These are phyloP conservation scores for Amphiprion percula DNA, from an alignment of 2,113 vertebrate genomes.

Conservation along the genomic window DNA sequence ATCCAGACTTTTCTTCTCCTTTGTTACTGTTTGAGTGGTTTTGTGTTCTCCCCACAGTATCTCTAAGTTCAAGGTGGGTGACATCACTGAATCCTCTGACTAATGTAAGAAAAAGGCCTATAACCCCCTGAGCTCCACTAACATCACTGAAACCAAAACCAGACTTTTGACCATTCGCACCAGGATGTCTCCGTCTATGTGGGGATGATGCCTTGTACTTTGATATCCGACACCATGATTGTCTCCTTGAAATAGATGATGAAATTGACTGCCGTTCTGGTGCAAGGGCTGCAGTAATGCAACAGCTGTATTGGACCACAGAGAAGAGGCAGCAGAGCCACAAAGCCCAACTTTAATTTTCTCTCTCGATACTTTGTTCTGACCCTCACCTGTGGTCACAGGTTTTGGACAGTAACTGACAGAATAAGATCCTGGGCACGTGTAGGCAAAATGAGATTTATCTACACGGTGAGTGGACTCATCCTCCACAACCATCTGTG, in stretches of 20 bases:
- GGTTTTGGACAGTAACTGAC: constrained; percentile 48
- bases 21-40: background rate
- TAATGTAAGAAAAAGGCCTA: constrained; percentile 32
- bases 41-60: background rate
- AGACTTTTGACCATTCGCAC: constrained; percentile 38
- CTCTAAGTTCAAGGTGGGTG: constrained; percentile 16
- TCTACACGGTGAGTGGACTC: constrained; percentile 52
- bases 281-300: constrained; percentile 41
- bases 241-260: constrained; percentile 65
- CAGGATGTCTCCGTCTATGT: constrained; percentile 36
- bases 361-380: constrained; percentile 57
- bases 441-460: constrained; percentile 57
- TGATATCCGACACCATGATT: constrained; percentile 55
- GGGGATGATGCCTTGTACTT: constrained; percentile 37
- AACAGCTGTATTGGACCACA: constrained; percentile 23
- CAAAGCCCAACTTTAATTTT: constrained; percentile 44
- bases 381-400: constrained; percentile 53
- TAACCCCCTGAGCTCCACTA: constrained; percentile 1
- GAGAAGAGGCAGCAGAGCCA: constrained; percentile 19
- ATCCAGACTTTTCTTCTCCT: background rate
- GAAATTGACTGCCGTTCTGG: constrained; percentile 56
- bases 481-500: constrained; percentile 35
- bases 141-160: constrained; percentile 44
- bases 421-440: constrained; percentile 42
- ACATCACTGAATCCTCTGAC: constrained; percentile 21